phyloP scores from a whole-genome alignment of 2,113 vertebrate genomes.

The Daubentonia madagascariensis region DNA sequence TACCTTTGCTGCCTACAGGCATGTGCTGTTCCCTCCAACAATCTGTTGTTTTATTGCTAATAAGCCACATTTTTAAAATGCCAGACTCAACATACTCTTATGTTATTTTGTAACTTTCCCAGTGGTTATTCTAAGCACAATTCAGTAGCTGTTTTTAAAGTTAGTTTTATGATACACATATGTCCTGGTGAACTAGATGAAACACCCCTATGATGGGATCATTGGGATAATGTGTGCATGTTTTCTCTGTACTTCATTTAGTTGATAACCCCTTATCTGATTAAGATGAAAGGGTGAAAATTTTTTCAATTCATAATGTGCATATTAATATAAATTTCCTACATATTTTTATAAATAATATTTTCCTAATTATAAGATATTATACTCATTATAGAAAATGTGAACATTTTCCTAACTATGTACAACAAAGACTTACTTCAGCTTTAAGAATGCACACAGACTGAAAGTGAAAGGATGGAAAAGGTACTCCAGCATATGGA shows the following conservation, averaged over 20 bases:
- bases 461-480: not conserved
- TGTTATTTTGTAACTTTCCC: conserved; percentile 1
- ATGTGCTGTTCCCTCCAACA: not conserved
- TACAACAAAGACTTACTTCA: not conserved
- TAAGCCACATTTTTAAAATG: conserved; percentile 43
- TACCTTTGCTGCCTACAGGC: conserved; percentile 3
- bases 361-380: conserved; percentile 6
- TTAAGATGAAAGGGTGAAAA: not conserved
- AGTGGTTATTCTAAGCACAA: not conserved
- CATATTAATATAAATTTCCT: not conserved
- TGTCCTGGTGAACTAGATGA: not conserved
- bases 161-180: not conserved
- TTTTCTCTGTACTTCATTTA: not conserved
- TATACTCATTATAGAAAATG: not conserved
- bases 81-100: not conserved
- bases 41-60: conserved; percentile 56
- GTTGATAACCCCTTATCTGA: not conserved
- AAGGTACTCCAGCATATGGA: not conserved
- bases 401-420: not conserved
- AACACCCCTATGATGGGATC: not conserved
- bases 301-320: not conserved
- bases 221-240: not conserved
- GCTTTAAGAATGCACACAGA: not conserved
- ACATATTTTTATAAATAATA: not conserved
- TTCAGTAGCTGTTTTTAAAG: conserved; percentile 33